Evolutionary conservation across 2,888 invertebrate genomes (phyloP), one percentile per base, ranked within the genome.

Genomic region (Drosophila ochracea): DNA sequence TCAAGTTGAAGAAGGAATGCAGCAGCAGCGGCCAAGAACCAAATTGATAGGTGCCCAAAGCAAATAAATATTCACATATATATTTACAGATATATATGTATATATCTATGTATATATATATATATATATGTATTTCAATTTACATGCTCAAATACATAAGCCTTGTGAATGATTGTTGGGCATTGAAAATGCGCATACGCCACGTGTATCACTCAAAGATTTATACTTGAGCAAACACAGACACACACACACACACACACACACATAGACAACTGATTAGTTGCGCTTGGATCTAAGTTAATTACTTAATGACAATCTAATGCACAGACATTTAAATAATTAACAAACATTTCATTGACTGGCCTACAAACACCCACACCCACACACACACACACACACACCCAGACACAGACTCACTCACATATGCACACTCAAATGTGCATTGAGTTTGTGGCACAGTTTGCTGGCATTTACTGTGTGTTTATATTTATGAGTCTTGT

Each of bases 231-330:
- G 28, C 62, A 33, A 60, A 35, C 54, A 63, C 39, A 67, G 30
- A 30, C 30, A 58, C 54, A 47, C 13, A 47, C 16, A 69, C 21
- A 30, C 30, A 58, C 54, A 47, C 13, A 47, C 16, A 69, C 21
- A 30, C 19, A 43, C 39, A 55, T 59, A 68, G 3, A 55, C 35
- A 61, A 25, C 37, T 73, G 37, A 21, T 66, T 21, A 61, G 65
- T 69, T 76, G 43, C 64, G 68, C 75, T 66, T 66, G 72, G 61
- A 76, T 71, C 74, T 58, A 70, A 86, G 87, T 85, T 89, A 88
- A 88, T 88, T 88, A 88, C 87, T 85, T 88, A 89, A 88, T 88
- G 84, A 82, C 82, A 83, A 80, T 82, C 76, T 78, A 82, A 86
- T 86, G 82, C 80, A 80, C 71, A 77, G 76, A 53, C 68, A 71